phyloP scores from a whole-genome alignment of 2,797 vertebrate genomes.

The Picus viridis region DNA sequence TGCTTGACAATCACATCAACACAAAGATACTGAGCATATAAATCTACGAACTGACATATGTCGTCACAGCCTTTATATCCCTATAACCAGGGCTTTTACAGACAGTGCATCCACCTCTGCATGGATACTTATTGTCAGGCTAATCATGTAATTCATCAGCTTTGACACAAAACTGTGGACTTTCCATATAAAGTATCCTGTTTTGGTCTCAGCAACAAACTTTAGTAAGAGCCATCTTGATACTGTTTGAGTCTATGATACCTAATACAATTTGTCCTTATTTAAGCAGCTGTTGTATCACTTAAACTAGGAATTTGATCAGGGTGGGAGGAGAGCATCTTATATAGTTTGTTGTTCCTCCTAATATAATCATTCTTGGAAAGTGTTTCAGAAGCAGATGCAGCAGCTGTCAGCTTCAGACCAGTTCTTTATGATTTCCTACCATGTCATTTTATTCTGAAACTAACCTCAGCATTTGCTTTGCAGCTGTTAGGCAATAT shows the following conservation, averaged over 20 bases:
- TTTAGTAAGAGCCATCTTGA: background rate
- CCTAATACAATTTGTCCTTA: background rate
- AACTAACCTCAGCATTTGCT: background rate
- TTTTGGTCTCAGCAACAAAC: background rate
- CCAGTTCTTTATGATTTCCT: background rate
- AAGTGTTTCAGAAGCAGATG: constrained; percentile 5
- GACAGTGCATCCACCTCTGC: background rate
- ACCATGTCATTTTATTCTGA: background rate
- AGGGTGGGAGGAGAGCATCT: background rate
- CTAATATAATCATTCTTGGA: background rate
- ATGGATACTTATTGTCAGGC: background rate
- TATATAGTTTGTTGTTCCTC: background rate
- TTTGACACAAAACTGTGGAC: background rate
- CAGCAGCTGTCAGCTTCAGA: background rate
- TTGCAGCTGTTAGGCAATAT: constrained; percentile 5
- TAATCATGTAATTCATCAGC: background rate
- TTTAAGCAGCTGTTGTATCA: background rate
- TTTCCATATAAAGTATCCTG: background rate
- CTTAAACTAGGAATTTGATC: background rate
- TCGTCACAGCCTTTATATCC: background rate
- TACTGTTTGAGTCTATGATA: background rate
- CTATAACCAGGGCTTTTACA: background rate
- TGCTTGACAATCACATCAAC: background rate
- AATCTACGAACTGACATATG: background rate
- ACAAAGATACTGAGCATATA: background rate